Percentiles rank a stretch among this genome's conserved stretches.
phyloP scores from a whole-genome alignment of 2,888 invertebrate genomes.

The Nomada ruficornis region DNA sequence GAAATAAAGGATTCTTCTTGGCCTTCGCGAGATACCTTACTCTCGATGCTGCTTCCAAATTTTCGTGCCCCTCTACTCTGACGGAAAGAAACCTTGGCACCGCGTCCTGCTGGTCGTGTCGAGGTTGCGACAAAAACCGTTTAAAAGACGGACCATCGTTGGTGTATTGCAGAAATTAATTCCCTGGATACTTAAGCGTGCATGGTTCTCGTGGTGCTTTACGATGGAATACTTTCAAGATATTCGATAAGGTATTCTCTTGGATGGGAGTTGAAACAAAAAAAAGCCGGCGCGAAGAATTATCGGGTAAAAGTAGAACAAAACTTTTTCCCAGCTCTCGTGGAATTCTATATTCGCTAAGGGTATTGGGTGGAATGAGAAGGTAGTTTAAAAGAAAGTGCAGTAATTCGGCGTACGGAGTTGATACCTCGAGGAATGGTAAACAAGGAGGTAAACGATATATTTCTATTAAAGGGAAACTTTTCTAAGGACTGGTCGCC shows the following conservation, averaged over 20 bases:
- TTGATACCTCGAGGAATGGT: not conserved
- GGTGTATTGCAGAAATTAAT: conserved; percentile 39
- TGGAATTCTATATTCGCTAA: not conserved
- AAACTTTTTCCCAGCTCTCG: not conserved
- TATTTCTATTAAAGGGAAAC: not conserved
- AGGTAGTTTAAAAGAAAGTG: not conserved
- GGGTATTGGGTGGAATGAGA: not conserved
- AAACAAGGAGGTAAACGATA: not conserved
- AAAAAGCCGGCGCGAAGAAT: not conserved
- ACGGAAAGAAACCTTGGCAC: conserved; percentile 50
- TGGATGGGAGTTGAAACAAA: not conserved
- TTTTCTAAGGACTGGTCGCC: conserved; percentile 58
- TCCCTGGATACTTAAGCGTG: conserved; percentile 16
- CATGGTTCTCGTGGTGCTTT: not conserved
- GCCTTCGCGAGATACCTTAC: conserved; percentile 63
- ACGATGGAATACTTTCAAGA: not conserved
- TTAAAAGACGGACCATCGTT: conserved; percentile 18
- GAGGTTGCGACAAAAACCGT: conserved; percentile 26
- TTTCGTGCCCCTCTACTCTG: conserved; percentile 39
- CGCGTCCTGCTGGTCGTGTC: conserved; percentile 25
- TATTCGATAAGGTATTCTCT: conserved; percentile 7
- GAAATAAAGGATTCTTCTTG: conserved; percentile 72
- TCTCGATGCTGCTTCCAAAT: conserved; percentile 57
- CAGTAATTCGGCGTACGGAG: not conserved
- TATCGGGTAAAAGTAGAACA: conserved; percentile 21